Percentiles rank a stretch among this genome's conserved stretches.
phyloP scores from a whole-genome alignment of 2,888 invertebrate genomes.

The Cynaeus angustus region DNA sequence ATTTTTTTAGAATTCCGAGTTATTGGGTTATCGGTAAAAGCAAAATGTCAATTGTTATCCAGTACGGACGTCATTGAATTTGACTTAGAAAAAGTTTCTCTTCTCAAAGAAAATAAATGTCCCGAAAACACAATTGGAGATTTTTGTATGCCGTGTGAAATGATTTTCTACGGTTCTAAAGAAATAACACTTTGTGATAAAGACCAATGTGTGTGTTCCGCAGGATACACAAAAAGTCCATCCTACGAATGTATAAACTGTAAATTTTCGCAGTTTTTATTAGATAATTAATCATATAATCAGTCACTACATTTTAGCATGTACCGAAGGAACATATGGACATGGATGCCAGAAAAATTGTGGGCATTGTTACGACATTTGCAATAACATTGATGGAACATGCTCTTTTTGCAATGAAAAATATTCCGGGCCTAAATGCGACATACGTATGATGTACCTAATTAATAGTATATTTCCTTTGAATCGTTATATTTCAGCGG shows the following conservation, averaged over 20 bases:
- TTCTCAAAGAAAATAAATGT: slow-evolving; percentile 9
- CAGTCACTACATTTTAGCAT: slow-evolving; percentile 24
- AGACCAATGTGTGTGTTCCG: slow-evolving; percentile 23
- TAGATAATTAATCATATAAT: too few relatives aligned
- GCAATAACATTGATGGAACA: slow-evolving; percentile 14
- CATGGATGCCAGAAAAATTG: slow-evolving; percentile 31
- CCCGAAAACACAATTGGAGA: slow-evolving; percentile 25
- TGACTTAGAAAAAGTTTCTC: neutral
- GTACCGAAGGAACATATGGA: neutral
- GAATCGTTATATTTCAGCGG: too few relatives aligned
- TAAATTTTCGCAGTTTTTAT: too few relatives aligned
- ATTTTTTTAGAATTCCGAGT: slow-evolving; percentile 23
- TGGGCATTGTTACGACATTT: slow-evolving; percentile 10
- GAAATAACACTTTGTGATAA: slow-evolving; percentile 15
- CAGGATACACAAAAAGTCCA: too few relatives aligned
- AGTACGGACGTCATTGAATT: neutral
- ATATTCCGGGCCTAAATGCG: slow-evolving; percentile 27
- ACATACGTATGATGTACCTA: slow-evolving; percentile 21
- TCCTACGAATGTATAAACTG: too few relatives aligned
- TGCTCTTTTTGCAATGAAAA: slow-evolving; percentile 6
- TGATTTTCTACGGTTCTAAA: slow-evolving; percentile 9
- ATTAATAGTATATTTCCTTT: too few relatives aligned
- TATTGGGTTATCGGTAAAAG: neutral
- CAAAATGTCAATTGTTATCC: slow-evolving; percentile 20
- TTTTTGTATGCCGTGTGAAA: slow-evolving; percentile 21